phyloP scores from a whole-genome alignment of 2,797 vertebrate species.

The Loriculus beryllinus region DNA sequence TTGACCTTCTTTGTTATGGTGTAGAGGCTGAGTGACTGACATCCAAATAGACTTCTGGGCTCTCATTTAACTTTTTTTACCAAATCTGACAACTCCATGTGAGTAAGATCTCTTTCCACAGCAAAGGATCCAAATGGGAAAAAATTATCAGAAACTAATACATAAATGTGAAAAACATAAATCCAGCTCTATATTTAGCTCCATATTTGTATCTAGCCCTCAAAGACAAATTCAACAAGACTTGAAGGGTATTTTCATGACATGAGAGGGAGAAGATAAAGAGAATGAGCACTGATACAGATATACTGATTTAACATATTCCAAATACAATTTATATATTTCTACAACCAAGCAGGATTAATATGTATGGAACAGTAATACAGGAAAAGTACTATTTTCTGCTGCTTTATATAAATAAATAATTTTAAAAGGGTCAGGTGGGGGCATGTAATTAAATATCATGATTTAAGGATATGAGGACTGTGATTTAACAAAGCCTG shows the following conservation, averaged over 20 bases:
- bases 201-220: not conserved
- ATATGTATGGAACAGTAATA: not conserved
- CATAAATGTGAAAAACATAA: not conserved
- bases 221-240: not conserved
- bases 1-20: not conserved
- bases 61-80: not conserved
- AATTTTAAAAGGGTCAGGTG: not conserved
- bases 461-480: not conserved
- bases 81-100: not conserved
- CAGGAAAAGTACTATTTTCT: not conserved
- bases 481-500: not conserved
- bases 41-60: not conserved
- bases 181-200: not conserved
- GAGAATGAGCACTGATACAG: not conserved
- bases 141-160: not conserved
- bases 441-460: not conserved
- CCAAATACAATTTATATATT: not conserved
- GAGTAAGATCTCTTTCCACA: not conserved
- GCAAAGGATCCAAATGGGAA: not conserved
- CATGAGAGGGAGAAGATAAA: not conserved
- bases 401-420: not conserved
- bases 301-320: not conserved
- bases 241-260: not conserved
- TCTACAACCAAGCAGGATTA: not conserved
- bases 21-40: not conserved